Base-by-base conservation (phyloP, 2,797 vertebrate species). In the Rhinatrema bivittatum region DNA sequence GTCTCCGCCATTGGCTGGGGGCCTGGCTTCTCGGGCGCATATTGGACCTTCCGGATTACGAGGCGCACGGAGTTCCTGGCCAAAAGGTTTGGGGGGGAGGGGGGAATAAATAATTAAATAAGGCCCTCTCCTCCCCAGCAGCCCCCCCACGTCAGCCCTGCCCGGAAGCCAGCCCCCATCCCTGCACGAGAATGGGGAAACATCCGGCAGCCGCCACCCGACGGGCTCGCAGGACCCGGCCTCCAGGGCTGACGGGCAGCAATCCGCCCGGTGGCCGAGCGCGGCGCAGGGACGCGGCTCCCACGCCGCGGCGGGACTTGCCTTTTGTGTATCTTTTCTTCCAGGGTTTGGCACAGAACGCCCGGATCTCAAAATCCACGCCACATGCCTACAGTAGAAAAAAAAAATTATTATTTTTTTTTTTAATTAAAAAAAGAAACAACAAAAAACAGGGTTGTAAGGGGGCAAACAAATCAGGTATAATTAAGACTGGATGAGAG, bases 261-360 rank as follows among this genome's bases (percentile, higher is more conserved):
- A 34, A 35, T 16, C 24, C 27, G 26, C 24, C 18, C 25, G 24
- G n/a, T n/a, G n/a, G n/a, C 18, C 20, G 23, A 25, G 20, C 29
- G 17, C 15, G 16, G 29, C 3, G 9, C 17, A 11, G 17, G 9
- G 14, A 14, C 6, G 13, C 19, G 18, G 29, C 19, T 24, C 44
- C 57, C 60, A 5, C 16, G 40, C 44, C 9, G 12, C 10, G 11
- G 9, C 3, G 14, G 4, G 1, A 2, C 2, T 20, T 15, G 87
- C 86, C 85, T 74, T 69, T 88, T 88, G 59, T 88, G 86, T 53
- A 84, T 88, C 65, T 88, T 88, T 56, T 88, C 84, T 29, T 88
- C 86, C 40, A 80, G 55, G 9, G 67, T 63, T 84, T 86, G 62
- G 83, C 82, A 68, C 83, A 88, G 58, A 86, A 85, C 31, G 86